Evolutionary conservation across 2,888 invertebrate species (phyloP).

Genomic region (Epinotia nisella): DNA sequence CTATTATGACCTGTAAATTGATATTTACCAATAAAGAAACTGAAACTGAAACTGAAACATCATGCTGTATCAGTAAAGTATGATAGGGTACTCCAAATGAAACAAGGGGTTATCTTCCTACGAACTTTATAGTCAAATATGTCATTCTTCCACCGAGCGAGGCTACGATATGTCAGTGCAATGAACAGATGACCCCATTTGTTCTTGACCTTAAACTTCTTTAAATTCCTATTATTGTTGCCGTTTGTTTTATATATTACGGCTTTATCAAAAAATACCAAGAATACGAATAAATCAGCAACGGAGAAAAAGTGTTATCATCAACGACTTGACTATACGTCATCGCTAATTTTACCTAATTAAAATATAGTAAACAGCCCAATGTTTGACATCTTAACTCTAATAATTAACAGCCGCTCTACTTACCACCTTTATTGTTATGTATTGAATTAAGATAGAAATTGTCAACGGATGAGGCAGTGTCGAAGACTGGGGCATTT

Average conservation of each 20-base stretch:
- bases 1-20: too few relatives aligned
- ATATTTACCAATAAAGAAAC: too few relatives aligned
- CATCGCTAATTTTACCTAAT: too few relatives aligned
- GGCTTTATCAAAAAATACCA: constrained; percentile 16
- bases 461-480: too few relatives aligned
- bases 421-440: too few relatives aligned
- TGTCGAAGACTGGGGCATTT: too few relatives aligned
- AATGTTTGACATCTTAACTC: too few relatives aligned
- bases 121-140: background rate
- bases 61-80: constrained; percentile 5
- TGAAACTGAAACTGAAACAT: too few relatives aligned
- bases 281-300: background rate
- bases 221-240: constrained; percentile 31
- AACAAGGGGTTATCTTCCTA: background rate
- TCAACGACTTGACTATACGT: too few relatives aligned
- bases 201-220: constrained; percentile 35
- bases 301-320: background rate
- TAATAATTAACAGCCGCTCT: too few relatives aligned
- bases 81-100: background rate
- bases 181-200: constrained; percentile 21
- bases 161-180: constrained; percentile 11
- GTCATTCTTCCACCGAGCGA: background rate
- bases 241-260: constrained; percentile 8
- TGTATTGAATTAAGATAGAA: too few relatives aligned
- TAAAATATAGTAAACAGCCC: too few relatives aligned